These are phyloP conservation scores for Scolopax mira DNA, from an alignment of 2,113 vertebrate species.

Conservation along the genomic window DNA sequence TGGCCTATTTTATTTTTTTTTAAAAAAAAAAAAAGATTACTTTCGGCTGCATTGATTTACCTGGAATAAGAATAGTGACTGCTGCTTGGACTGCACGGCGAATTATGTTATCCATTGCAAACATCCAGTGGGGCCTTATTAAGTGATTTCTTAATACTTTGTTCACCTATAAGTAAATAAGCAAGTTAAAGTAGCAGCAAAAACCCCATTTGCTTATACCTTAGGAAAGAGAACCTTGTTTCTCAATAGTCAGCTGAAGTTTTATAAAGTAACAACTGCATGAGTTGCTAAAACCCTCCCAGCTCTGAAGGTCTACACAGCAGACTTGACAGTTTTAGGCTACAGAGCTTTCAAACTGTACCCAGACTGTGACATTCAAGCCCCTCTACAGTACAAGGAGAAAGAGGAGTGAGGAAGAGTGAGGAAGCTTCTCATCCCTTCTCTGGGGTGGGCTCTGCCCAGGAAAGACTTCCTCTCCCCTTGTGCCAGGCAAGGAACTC, in stretches of 20 bases:
- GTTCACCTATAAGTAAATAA: slow-evolving; percentile 81
- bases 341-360: neutral
- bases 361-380: neutral
- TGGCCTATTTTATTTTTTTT: neutral
- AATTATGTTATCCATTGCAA: slow-evolving; percentile 96
- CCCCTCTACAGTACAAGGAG: neutral
- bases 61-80: slow-evolving; percentile 91
- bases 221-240: neutral
- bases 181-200: neutral
- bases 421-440: neutral
- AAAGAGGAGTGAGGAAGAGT: neutral
- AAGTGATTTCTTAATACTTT: slow-evolving; percentile 91
- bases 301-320: neutral
- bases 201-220: neutral
- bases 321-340: neutral
- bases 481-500: slow-evolving; percentile 31
- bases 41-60: slow-evolving; percentile 68
- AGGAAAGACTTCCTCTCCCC: neutral
- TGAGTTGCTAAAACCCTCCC: neutral
- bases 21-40: neutral
- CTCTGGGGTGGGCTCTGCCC: neutral
- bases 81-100: slow-evolving; percentile 91
- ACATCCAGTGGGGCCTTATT: slow-evolving; percentile 96
- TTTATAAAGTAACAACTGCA: neutral
- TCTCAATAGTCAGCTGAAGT: neutral